Base-by-base conservation (phyloP, 1,140 invertebrate genomes). In the Ylistrum balloti region DNA sequence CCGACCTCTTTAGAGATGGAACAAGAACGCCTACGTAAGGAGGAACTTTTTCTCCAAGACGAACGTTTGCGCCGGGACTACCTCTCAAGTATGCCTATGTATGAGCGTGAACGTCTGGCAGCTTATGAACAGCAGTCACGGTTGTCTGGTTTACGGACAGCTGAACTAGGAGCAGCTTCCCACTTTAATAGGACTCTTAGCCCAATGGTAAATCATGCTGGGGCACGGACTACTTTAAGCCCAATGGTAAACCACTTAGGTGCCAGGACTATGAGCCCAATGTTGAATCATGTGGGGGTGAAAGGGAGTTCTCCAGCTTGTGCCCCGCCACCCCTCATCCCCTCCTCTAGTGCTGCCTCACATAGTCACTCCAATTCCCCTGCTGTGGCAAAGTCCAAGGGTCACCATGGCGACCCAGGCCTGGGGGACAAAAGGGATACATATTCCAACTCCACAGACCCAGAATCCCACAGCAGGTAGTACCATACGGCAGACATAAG, bases 291-390 rank as follows among this genome's bases (percentile, higher is more conserved):
- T 87, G 87, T 90, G 56, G 56, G 56, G n/a, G 56, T 74, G 87
- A 90, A 91, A 45, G 41, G 90, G 85, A 85, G 87, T 10, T 88
- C 88, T 35, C 90, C 91, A 87, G 85, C 91, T 89, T 93, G 91
- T 20, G 85, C 91, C 28, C 93, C 91, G 35, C 92, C 92, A 9
- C 88, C 93, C 0, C 88, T 92, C 20, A 93, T 93, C 34, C 93
- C 93, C 11, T 92, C 92, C 9, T 92, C 93, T 45, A 90, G 85
- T 91, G 91, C 93, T 74, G 90, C 92, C 28, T 90, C 92, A 15
- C 91, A 93, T n/a, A 94, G 93, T 91, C 94, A 94, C 88, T 92
- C 93, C 86, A 94, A 93, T 48, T 94, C 94, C 0, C 93, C 94
- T 22, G 92, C 93, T n/a, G 92, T 91, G 88, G 89, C 90, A 20